These are phyloP conservation scores for Seira sanloemensis DNA, from an alignment of 2,888 invertebrate species.

Conservation along the genomic window DNA sequence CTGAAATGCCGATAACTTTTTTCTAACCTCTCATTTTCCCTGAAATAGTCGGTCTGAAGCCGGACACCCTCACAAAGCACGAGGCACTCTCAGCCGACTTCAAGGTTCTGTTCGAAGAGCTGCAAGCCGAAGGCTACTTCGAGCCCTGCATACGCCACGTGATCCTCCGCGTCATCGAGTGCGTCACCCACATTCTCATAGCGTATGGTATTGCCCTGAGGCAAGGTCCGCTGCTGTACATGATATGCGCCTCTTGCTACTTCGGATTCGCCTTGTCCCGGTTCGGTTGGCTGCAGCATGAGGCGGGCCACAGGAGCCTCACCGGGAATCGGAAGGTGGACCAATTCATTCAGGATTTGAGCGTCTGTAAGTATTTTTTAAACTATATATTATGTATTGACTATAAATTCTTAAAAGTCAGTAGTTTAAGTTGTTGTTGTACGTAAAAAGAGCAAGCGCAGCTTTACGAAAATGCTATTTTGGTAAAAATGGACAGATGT, in stretches of 20 bases:
- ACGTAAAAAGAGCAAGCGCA: no score
- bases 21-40: no score
- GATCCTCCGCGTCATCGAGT: slow-evolving; percentile 16
- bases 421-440: no score
- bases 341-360: slow-evolving; percentile 25
- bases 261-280: background rate
- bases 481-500: background rate
- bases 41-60: background rate
- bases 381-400: no score
- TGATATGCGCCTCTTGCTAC: no score
- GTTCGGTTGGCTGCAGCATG: slow-evolving; percentile 30
- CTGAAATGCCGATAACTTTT: no score
- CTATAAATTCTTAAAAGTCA: no score
- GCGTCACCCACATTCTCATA: background rate
- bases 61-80: background rate
- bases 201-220: background rate
- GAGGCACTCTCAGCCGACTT: slow-evolving; percentile 4
- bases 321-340: slow-evolving; percentile 35
- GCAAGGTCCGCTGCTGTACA: background rate
- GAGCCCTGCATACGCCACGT: slow-evolving; percentile 12
- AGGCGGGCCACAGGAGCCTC: slow-evolving; percentile 34
- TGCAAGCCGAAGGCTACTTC: slow-evolving; percentile 31
- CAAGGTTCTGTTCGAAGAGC: slow-evolving; percentile 15
- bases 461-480: no score
- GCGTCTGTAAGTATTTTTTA: slow-evolving; percentile 25